phyloP scores from a whole-genome alignment of 92 coral and sea anemone species.

The Parazoanthus atlanticus region DNA sequence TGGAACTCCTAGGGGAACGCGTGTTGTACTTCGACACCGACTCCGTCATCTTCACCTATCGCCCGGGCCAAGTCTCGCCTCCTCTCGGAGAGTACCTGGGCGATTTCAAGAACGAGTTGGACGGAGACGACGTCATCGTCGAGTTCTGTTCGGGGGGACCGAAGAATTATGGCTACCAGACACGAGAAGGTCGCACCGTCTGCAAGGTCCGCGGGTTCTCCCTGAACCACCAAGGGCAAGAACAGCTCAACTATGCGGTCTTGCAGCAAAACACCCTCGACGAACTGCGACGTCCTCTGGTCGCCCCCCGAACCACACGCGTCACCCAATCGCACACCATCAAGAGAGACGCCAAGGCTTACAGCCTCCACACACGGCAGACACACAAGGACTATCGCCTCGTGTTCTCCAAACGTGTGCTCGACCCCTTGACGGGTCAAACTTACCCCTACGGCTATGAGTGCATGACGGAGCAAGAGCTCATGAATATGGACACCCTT shows the following conservation, averaged over 20 bases:
- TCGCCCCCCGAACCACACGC: background rate
- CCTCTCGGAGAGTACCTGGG: constrained; percentile 3
- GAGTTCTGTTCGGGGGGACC: constrained; percentile 18
- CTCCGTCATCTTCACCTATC: background rate
- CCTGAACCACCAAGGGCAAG: constrained; percentile 14
- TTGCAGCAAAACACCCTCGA: background rate
- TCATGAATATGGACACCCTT: background rate
- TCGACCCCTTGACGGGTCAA: background rate
- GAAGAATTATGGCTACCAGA: constrained; percentile 11
- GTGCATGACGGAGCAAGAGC: constrained; percentile 1
- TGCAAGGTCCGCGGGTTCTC: constrained; percentile 37
- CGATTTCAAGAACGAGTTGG: background rate
- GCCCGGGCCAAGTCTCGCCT: background rate
- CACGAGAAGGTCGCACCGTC: too few species aligned
- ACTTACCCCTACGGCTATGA: background rate
- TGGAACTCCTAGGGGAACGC: background rate
- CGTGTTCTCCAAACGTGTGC: background rate
- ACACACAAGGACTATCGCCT: background rate
- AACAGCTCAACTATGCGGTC: background rate
- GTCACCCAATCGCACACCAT: constrained; percentile 4
- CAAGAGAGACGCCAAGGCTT: background rate
- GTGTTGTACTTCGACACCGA: too few species aligned
- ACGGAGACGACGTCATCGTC: background rate
- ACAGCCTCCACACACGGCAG: background rate
- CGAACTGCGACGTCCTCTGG: background rate